Percentiles rank a stretch among this genome's conserved stretches.
phyloP scores from a whole-genome alignment of 1,140 invertebrate species.

The Diploscapter pachys region DNA sequence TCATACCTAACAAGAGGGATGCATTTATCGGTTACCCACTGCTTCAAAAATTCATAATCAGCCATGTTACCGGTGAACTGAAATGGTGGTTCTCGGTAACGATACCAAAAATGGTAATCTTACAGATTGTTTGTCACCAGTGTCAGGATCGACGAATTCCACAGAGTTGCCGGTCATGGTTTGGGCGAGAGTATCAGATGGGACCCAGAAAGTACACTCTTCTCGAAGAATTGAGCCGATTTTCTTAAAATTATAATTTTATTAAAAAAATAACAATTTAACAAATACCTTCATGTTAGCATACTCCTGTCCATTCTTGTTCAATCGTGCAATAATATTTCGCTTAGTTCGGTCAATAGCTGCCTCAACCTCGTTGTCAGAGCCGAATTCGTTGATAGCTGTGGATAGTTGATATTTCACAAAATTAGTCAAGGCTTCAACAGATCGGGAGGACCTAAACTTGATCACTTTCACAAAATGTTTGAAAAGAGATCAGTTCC shows the following conservation, averaged over 20 bases:
- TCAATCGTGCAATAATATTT: slow-evolving; percentile 54
- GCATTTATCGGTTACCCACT: slow-evolving; percentile 81
- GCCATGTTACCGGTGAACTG: slow-evolving; percentile 61
- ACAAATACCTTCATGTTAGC: slow-evolving; percentile 48
- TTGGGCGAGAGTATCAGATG: slow-evolving; percentile 38
- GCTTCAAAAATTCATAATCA: slow-evolving; percentile 65
- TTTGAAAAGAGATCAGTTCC: neutral
- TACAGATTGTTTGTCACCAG: slow-evolving; percentile 52
- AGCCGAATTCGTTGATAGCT: slow-evolving; percentile 52
- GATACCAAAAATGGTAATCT: slow-evolving; percentile 1
- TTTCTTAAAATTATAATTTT: slow-evolving; percentile 45
- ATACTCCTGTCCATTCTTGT: slow-evolving; percentile 52
- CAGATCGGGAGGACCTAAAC: slow-evolving; percentile 50
- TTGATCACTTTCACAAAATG: neutral
- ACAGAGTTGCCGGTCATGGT: slow-evolving; percentile 47
- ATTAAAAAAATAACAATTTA: neutral
- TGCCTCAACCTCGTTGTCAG: slow-evolving; percentile 40
- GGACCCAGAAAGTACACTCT: slow-evolving; percentile 54
- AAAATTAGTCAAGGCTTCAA: slow-evolving; percentile 55
- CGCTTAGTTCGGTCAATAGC: slow-evolving; percentile 46
- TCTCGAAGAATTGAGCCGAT: slow-evolving; percentile 52
- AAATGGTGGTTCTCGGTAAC: slow-evolving; percentile 26
- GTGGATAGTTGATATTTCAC: slow-evolving; percentile 52
- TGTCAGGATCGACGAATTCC: slow-evolving; percentile 51
- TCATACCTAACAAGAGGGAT: slow-evolving; percentile 64